These are phyloP conservation scores for Helogale parvula DNA, from an alignment of 2,113 vertebrate genomes.

Conservation along the genomic window DNA sequence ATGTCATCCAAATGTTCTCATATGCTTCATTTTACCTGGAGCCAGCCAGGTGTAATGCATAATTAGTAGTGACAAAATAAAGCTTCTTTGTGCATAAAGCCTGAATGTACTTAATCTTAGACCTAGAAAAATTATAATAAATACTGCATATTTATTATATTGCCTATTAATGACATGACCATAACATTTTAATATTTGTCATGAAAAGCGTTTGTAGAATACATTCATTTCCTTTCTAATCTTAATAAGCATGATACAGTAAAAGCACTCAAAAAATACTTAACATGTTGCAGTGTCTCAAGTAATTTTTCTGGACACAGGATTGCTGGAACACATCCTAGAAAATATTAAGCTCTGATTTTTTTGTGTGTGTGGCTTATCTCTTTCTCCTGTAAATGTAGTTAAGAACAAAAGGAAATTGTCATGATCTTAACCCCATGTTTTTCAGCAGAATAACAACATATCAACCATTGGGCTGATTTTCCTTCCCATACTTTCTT, in stretches of 20 bases:
- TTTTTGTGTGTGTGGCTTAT: background rate
- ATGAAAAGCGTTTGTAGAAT: background rate
- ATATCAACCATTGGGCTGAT: background rate
- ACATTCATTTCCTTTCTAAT: background rate
- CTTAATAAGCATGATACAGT: background rate
- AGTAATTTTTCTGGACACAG: background rate
- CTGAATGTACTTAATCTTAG: background rate
- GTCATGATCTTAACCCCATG: background rate
- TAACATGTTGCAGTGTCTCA: background rate
- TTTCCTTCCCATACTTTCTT: background rate
- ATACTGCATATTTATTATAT: background rate
- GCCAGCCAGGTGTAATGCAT: background rate
- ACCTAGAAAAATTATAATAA: background rate
- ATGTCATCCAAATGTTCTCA: background rate
- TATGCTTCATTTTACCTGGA: background rate
- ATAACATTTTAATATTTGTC: background rate
- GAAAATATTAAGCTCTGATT: background rate
- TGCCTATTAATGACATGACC: background rate
- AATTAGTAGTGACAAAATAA: background rate
- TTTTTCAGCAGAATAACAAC: background rate
- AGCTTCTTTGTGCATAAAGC: background rate
- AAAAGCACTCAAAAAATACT: background rate
- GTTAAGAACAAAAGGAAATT: background rate
- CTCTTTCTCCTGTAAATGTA: background rate
- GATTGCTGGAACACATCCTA: background rate